Conservation (phyloP, 2,888 invertebrate species). For the Zelleria hepariella region DNA sequence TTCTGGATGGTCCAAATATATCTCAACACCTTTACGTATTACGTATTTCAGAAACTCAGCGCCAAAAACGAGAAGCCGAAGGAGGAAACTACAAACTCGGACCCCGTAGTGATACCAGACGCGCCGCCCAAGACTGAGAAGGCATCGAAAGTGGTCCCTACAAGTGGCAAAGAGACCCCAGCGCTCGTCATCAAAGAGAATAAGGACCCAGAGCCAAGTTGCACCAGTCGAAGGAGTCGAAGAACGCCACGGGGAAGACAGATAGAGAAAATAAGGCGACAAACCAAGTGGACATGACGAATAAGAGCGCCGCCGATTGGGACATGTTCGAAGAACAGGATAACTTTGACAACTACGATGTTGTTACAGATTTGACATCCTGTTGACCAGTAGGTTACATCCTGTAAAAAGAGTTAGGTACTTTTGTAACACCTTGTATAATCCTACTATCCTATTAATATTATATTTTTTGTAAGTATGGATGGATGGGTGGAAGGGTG, state of each 20-base stretch:
- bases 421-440: too few species aligned
- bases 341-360: conserved; percentile 82
- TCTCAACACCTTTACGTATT: too few species aligned
- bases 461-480: too few species aligned
- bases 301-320: conserved; percentile 78
- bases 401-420: too few species aligned
- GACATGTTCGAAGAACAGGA: conserved; percentile 96
- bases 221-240: neutral
- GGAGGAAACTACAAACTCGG: conserved; percentile 10
- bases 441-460: too few species aligned
- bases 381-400: too few species aligned
- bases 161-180: neutral
- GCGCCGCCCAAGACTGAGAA: neutral
- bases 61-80: too few species aligned
- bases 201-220: neutral
- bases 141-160: neutral
- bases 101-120: neutral
- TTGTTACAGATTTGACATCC: too few species aligned
- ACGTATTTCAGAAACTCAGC: conserved; percentile 10
- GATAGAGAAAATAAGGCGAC: conserved; percentile 22
- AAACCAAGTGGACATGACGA: conserved; percentile 34
- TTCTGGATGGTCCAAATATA: too few species aligned
- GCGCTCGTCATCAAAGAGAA: neutral
- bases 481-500: too few species aligned
- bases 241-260: neutral